phyloP scores from a whole-genome alignment of 2,113 vertebrate species.

The Canis aureus region DNA sequence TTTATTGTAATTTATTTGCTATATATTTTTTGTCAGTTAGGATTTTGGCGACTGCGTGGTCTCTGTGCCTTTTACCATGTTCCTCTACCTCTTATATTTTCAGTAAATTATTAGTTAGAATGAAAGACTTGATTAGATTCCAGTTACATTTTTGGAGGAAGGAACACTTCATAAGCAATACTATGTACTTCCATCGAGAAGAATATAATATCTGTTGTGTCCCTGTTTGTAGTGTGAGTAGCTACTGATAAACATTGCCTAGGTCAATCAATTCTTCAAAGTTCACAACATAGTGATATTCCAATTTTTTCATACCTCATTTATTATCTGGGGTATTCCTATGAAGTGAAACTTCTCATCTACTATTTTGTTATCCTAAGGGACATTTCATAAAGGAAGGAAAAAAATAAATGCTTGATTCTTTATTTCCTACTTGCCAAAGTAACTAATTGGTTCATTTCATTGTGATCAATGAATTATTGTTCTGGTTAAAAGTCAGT shows the following conservation, averaged over 20 bases:
- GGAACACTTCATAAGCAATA: background rate
- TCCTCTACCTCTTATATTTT: background rate
- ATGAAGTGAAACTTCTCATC: background rate
- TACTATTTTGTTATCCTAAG: background rate
- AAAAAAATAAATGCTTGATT: background rate
- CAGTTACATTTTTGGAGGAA: background rate
- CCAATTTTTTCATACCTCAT: background rate
- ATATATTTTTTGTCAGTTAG: background rate
- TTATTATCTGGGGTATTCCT: constrained; percentile 16
- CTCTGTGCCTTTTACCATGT: background rate
- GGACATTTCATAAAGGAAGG: background rate
- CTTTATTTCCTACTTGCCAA: background rate
- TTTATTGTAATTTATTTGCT: background rate
- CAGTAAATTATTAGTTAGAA: background rate
- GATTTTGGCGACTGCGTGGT: background rate
- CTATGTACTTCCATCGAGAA: background rate
- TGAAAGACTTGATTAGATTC: background rate
- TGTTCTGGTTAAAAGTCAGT: background rate
- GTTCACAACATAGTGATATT: background rate
- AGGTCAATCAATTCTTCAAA: background rate
- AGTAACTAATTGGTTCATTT: background rate
- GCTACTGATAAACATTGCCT: background rate
- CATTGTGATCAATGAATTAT: background rate
- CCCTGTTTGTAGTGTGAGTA: background rate
- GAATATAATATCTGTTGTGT: background rate